Evolutionary conservation across 2,888 invertebrate genomes (phyloP).

Genomic region (Crepidodera aurea): DNA sequence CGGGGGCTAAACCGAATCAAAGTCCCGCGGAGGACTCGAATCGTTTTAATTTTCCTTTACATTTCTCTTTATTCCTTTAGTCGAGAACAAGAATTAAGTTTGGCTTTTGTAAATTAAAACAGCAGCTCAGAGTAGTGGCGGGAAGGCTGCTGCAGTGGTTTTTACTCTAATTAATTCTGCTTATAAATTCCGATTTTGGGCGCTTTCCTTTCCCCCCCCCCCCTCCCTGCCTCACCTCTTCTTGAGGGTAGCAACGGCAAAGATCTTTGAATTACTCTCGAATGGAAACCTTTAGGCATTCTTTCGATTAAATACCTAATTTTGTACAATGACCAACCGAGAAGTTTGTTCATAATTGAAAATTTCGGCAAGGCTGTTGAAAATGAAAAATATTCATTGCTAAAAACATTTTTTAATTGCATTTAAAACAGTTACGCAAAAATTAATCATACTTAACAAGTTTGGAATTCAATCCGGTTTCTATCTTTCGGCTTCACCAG

Average conservation of each 20-base stretch:
- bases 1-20: slow-evolving; percentile 61
- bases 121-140: slow-evolving; percentile 59
- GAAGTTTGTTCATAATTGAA: neutral
- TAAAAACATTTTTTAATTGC: too few relatives aligned
- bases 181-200: slow-evolving; percentile 65
- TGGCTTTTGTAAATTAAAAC: slow-evolving; percentile 67
- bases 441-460: too few relatives aligned
- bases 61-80: slow-evolving; percentile 65
- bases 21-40: slow-evolving; percentile 60
- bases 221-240: slow-evolving; percentile 20
- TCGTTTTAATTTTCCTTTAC: slow-evolving; percentile 66
- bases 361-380: too few relatives aligned
- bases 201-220: slow-evolving; percentile 19
- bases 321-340: slow-evolving; percentile 9
- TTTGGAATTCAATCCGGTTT: too few relatives aligned
- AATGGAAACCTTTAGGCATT: slow-evolving; percentile 9
- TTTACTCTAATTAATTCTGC: slow-evolving; percentile 66
- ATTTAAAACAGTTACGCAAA: too few relatives aligned
- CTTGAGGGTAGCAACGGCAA: slow-evolving; percentile 18
- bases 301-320: slow-evolving; percentile 16
- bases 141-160: slow-evolving; percentile 63
- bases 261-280: neutral
- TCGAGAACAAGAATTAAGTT: slow-evolving; percentile 65
- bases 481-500: too few relatives aligned
- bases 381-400: too few relatives aligned